Percentiles rank a stretch among this genome's conserved stretches.
Evolutionary conservation across 2,113 vertebrate genomes (phyloP).

Genomic region (Rhizomys pruinosus): DNA sequence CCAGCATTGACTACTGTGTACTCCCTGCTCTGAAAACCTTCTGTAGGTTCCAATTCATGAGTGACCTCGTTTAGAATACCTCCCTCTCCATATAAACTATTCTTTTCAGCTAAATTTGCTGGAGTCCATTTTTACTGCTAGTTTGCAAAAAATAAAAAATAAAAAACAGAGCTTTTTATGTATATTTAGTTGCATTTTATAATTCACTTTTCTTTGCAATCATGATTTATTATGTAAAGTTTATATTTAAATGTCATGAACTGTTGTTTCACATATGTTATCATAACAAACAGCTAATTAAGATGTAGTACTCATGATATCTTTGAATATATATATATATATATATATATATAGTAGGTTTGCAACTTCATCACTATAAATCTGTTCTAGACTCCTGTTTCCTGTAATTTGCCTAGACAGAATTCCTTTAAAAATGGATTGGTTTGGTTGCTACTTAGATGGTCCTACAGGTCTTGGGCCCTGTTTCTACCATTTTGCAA

Average conservation of each 20-base stretch:
- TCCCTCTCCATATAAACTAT: not conserved
- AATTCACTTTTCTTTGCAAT: constrained; percentile 55
- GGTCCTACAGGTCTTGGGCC: not conserved
- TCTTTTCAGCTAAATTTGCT: constrained; percentile 41
- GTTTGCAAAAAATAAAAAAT: not conserved
- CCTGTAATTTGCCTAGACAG: constrained; percentile 20
- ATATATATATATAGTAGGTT: not conserved
- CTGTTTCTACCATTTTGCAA: not conserved
- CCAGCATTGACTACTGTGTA: not conserved
- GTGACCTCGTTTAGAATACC: not conserved
- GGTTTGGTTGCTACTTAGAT: not conserved
- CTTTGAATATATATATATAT: constrained; percentile 45
- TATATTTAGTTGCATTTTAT: constrained; percentile 31
- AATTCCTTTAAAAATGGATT: not conserved
- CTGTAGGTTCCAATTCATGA: not conserved
- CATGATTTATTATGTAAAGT: constrained; percentile 26
- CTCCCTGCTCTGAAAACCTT: not conserved
- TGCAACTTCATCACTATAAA: constrained; percentile 26
- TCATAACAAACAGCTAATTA: constrained; percentile 58
- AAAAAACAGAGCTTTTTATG: not conserved
- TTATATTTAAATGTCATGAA: constrained; percentile 56
- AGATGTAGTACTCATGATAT: constrained; percentile 40
- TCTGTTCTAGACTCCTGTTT: constrained; percentile 16
- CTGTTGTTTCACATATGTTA: constrained; percentile 50
- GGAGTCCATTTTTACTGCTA: not conserved